Percentiles rank a stretch among this genome's conserved stretches.
These are phyloP conservation scores for Phanerotoma sp. DNA, from an alignment of 2,888 invertebrate genomes.

Conservation along the genomic window DNA sequence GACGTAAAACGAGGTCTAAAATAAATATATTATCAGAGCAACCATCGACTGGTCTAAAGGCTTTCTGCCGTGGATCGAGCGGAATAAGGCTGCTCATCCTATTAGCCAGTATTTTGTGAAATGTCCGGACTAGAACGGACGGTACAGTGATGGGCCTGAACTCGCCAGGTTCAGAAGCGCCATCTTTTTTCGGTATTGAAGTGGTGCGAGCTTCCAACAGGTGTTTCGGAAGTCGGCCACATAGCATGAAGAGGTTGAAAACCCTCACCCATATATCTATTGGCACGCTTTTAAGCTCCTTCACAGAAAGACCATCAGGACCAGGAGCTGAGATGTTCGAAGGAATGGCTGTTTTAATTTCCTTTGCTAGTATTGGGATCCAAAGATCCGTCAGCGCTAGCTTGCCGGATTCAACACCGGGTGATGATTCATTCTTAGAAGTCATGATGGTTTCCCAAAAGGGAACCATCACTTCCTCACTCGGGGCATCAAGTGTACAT, in stretches of 20 bases:
- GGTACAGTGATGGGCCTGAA: neutral
- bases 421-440: too few relatives aligned
- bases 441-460: too few relatives aligned
- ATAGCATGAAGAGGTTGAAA: conserved; percentile 5
- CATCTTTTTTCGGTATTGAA: conserved; percentile 27
- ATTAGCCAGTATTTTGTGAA: conserved; percentile 30
- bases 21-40: conserved; percentile 29
- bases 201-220: conserved; percentile 8
- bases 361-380: too few relatives aligned
- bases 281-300: too few relatives aligned
- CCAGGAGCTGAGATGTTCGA: too few relatives aligned
- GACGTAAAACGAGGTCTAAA: conserved; percentile 24
- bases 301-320: too few relatives aligned
- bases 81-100: neutral
- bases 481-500: too few relatives aligned
- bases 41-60: conserved; percentile 30
- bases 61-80: conserved; percentile 31
- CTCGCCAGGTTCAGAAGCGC: neutral
- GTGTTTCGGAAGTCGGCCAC: conserved; percentile 3
- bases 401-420: too few relatives aligned
- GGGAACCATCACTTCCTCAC: too few relatives aligned
- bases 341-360: too few relatives aligned
- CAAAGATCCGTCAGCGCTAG: too few relatives aligned
- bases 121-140: neutral
- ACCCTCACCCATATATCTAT: neutral